Evolutionary conservation across 2,888 invertebrate genomes (phyloP), one percentile per base, ranked within the genome.

Genomic region (Stenchaetothrips biformis): DNA sequence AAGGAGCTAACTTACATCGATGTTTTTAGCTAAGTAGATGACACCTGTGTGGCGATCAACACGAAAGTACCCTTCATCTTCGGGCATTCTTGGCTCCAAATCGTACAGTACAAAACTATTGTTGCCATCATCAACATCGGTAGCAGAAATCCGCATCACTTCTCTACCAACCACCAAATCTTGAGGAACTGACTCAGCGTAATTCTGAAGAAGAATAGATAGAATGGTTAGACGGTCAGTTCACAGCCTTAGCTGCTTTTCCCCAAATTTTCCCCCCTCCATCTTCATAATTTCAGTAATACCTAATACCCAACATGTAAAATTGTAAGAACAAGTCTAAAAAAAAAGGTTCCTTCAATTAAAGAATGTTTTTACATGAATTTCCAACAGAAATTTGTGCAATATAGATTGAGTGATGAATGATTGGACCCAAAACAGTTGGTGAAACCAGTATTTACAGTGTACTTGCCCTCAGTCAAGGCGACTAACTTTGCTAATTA

Each of bases 111-210:
- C 91, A 84, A 92, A 92, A 81, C 96, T 95, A 88, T 98, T 98
- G 85, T 93, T 92, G 18, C 96, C 95, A 85, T 96, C 94, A 85
- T 98, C 97, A 83, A 95, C 93, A 87, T 96, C 97, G 49, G 95
- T 96, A 21, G 97, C 96, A 81, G 96, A 95, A 86, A 97, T 94
- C 86, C 94, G 90, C 93, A 95, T 94, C 82, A 96, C 94, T 86
- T 94, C 93, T 80, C 90, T 88, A 21, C 90, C 91, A 82, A 91
- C 90, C 81, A 89, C 89, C 84, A 92, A 89, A 87, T 96, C 95
- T 89, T 94, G 93, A 80, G 95, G 94, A 83, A 96, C 93, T 82
- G 93, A 93, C 87, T 95, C 94, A 85, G 87, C 89, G 87, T 91
- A 92, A 84, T 86, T 89, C 92, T 89, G 87, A 85, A 85, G 88